A percentile compares a stretch with the other conserved stretches of the same genome.
Evolutionary conservation across 1,140 invertebrate species (phyloP).

Genomic region (Drosophila tristis): DNA sequence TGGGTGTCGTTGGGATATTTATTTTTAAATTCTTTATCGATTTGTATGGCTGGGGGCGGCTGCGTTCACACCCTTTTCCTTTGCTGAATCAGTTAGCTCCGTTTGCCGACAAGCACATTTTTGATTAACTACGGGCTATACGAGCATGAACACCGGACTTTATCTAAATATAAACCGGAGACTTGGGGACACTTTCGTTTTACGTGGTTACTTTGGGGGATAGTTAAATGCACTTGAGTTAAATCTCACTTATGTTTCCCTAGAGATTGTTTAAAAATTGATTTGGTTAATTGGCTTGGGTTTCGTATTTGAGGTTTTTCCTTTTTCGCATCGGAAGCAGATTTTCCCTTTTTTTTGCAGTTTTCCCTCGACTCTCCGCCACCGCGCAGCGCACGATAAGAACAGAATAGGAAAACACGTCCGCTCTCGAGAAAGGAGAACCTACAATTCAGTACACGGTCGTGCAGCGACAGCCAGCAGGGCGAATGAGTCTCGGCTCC

Average conservation of each 20-base stretch:
- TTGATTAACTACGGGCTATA: constrained; percentile 12
- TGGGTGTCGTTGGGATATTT: constrained; percentile 23
- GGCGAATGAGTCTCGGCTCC: constrained; percentile 18
- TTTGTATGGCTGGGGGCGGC: constrained; percentile 17
- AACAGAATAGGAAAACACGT: constrained; percentile 63
- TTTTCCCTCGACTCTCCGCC: constrained; percentile 22
- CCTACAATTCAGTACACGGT: constrained; percentile 73
- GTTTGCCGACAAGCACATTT: constrained; percentile 7
- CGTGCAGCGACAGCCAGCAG: constrained; percentile 18
- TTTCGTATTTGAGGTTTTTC: neutral
- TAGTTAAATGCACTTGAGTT: constrained; percentile 47
- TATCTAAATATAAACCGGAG: constrained; percentile 2
- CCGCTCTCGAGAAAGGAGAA: constrained; percentile 77
- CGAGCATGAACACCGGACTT: neutral
- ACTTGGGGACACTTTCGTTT: constrained; percentile 1
- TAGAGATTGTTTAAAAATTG: constrained; percentile 36
- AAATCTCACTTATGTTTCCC: constrained; percentile 12
- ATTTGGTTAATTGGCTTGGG: constrained; percentile 42
- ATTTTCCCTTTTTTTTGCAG: constrained; percentile 45
- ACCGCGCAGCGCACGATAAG: constrained; percentile 17
- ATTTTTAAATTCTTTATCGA: constrained; percentile 51
- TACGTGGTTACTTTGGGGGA: constrained; percentile 1
- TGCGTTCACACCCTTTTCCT: too few species aligned
- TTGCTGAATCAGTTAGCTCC: too few species aligned
- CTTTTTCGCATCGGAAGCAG: constrained; percentile 7